phyloP scores from a whole-genome alignment of 2,113 vertebrate genomes.

The Tragelaphus imberbis region DNA sequence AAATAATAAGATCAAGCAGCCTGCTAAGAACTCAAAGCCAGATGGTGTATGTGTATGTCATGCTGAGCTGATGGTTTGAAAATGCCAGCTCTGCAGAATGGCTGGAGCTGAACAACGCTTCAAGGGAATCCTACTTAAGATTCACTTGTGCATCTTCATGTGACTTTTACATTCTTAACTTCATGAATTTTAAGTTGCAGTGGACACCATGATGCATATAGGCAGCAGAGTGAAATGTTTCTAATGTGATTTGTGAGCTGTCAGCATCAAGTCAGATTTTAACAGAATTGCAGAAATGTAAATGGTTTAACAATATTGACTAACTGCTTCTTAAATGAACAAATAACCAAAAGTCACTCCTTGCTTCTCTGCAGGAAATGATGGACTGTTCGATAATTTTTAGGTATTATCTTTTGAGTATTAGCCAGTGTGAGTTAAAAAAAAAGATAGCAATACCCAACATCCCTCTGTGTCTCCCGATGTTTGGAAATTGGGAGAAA shows the following conservation, averaged over 20 bases:
- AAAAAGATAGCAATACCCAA: neutral
- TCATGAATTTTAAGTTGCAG: neutral
- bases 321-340: slow-evolving; percentile 5
- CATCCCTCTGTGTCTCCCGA: neutral
- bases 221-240: neutral
- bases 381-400: neutral
- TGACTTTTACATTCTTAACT: neutral
- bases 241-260: neutral
- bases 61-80: slow-evolving; percentile 70
- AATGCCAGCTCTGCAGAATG: slow-evolving; percentile 69
- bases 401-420: slow-evolving; percentile 1
- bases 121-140: slow-evolving; percentile 39
- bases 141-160: neutral
- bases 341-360: neutral
- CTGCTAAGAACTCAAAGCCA: slow-evolving; percentile 69
- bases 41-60: slow-evolving; percentile 71
- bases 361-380: neutral
- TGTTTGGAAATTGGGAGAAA: neutral
- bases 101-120: slow-evolving; percentile 38
- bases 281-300: neutral
- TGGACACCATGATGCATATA: neutral
- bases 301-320: neutral
- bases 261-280: neutral
- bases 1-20: slow-evolving; percentile 65
- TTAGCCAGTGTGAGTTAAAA: neutral